Evolutionary conservation across 2,797 vertebrate genomes (phyloP).

Genomic region (Rachycentron canadum): DNA sequence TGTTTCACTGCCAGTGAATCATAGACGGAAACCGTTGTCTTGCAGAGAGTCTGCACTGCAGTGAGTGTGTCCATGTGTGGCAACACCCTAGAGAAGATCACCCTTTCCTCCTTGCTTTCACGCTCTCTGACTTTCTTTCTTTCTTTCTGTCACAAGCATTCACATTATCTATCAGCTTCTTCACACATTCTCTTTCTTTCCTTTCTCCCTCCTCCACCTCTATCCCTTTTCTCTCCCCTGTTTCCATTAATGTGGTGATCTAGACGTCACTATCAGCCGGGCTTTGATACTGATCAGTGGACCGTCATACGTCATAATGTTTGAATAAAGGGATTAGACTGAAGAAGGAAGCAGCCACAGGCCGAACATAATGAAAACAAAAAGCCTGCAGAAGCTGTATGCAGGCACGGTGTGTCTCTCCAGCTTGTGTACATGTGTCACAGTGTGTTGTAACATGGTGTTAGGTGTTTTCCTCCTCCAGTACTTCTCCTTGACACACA

Average conservation of each 20-base stretch:
- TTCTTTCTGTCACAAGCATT: conserved; percentile 42
- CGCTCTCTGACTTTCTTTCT: conserved; percentile 22
- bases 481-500: conserved; percentile 49
- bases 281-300: conserved; percentile 66
- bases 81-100: conserved; percentile 39
- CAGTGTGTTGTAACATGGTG: conserved; percentile 20
- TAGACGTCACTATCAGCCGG: conserved; percentile 37
- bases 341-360: conserved; percentile 47
- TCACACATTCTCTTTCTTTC: conserved; percentile 1
- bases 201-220: neutral
- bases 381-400: conserved; percentile 13
- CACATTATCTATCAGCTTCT: conserved; percentile 10
- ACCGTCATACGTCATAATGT: conserved; percentile 52
- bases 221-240: neutral
- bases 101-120: conserved; percentile 4
- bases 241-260: conserved; percentile 58
- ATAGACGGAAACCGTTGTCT: conserved; percentile 18
- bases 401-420: conserved; percentile 17
- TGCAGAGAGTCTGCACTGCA: conserved; percentile 19
- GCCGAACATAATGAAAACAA: conserved; percentile 43
- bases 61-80: conserved; percentile 18
- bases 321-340: conserved; percentile 68
- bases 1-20: conserved; percentile 14
- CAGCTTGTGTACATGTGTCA: conserved; percentile 25
- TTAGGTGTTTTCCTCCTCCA: conserved; percentile 56